phyloP scores from a whole-genome alignment of 1,140 invertebrate genomes.

The Temnothorax curvispinosus region DNA sequence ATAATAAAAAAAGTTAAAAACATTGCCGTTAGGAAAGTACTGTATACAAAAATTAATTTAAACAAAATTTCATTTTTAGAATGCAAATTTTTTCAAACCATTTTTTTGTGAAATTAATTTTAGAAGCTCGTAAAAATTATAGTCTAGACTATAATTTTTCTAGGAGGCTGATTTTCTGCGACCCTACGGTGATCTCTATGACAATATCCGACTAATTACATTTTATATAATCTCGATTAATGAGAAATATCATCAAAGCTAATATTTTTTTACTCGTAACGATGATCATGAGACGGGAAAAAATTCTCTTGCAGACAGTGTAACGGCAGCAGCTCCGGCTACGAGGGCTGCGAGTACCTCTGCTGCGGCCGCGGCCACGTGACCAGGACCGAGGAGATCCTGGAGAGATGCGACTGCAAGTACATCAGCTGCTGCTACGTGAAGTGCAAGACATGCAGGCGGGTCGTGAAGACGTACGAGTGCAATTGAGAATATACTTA shows the following conservation, averaged over 20 bases:
- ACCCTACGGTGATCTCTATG: too few species aligned
- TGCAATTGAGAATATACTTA: slow-evolving; percentile 87
- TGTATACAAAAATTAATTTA: neutral
- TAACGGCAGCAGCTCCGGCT: slow-evolving; percentile 89
- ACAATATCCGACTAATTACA: too few species aligned
- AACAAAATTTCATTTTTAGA: neutral
- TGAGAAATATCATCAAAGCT: too few species aligned
- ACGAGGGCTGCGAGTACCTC: slow-evolving; percentile 93
- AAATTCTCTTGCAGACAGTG: slow-evolving; percentile 86
- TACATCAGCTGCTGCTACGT: slow-evolving; percentile 97
- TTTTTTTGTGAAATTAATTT: too few species aligned
- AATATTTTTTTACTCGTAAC: too few species aligned
- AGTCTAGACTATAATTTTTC: too few species aligned
- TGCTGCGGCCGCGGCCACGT: slow-evolving; percentile 95
- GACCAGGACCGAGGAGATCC: slow-evolving; percentile 89
- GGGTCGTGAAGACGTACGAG: slow-evolving; percentile 89
- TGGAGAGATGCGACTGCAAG: slow-evolving; percentile 94
- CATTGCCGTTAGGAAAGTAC: neutral
- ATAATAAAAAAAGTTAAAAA: neutral
- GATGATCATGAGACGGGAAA: neutral
- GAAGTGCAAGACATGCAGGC: slow-evolving; percentile 93
- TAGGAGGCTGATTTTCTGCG: too few species aligned
- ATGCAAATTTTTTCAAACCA: neutral
- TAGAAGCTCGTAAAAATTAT: too few species aligned
- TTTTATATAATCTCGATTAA: too few species aligned